Evolutionary conservation across 2,113 vertebrate genomes (phyloP).

Genomic region (Cyprinodon variegatus): DNA sequence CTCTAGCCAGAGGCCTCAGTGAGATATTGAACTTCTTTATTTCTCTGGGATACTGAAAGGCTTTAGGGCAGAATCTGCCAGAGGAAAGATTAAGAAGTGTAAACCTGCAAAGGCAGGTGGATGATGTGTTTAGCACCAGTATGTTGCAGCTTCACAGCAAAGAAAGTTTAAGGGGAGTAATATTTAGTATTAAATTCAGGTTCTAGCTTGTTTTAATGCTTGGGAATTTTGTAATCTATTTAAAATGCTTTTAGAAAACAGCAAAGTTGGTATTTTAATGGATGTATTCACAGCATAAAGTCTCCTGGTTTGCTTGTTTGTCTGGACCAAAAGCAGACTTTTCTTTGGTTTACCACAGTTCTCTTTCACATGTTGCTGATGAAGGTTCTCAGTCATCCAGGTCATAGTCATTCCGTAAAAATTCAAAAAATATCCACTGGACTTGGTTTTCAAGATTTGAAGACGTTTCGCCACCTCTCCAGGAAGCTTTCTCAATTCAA

Average conservation of each 20-base stretch:
- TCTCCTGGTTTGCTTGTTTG: too few species aligned
- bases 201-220: not conserved
- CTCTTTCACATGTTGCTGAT: too few species aligned
- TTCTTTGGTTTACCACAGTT: too few species aligned
- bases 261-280: not conserved
- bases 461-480: too few species aligned
- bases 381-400: too few species aligned
- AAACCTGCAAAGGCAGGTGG: slow-evolving; percentile 11
- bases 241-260: not conserved
- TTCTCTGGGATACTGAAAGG: slow-evolving; percentile 29
- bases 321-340: too few species aligned
- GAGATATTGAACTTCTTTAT: slow-evolving; percentile 8
- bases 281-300: too few species aligned
- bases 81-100: not conserved
- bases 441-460: too few species aligned
- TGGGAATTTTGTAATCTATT: not conserved
- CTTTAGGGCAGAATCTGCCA: slow-evolving; percentile 32
- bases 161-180: not conserved
- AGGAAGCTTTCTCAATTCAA: too few species aligned
- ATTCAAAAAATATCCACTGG: too few species aligned
- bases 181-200: not conserved
- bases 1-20: slow-evolving; percentile 32
- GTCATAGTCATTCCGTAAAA: too few species aligned
- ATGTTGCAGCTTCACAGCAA: not conserved
- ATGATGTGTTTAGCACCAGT: slow-evolving; percentile 1